Base-by-base conservation (phyloP, 2,888 invertebrate species). In the Erannis defoliaria region DNA sequence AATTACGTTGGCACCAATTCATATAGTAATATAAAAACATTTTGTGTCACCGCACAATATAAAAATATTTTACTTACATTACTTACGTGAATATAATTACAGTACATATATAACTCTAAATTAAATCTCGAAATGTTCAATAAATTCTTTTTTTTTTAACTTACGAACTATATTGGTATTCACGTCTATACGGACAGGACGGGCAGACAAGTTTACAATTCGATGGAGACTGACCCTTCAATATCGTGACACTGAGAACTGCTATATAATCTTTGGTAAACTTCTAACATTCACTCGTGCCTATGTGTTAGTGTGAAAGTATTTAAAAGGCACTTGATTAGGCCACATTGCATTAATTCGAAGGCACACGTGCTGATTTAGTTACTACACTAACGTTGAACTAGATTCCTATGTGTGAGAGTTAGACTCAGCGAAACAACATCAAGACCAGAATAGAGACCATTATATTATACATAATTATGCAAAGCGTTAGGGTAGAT, bases 1-100 rank as follows among this genome's bases (percentile, higher is more conserved):
- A 85, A 88, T 90, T 86, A 91, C 89, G 90, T 93, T 93, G 92
- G 92, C 92, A 93, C 92, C 92, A 81, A 88, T 88, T 89, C 81
- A 87, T 84, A 88, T 85, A 86, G 75, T 85, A 77, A 85, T 86
- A 88, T 84, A 89, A 88, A 88, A 38, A 91, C 90, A 87, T 87
- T 64, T 88, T 89, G 91, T 87, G 89, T 89, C 75, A 73, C 71
- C 78, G 83, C 89, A 90, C 90, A 89, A 88, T 91, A 92, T 89
- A 92, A 92, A 92, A 92, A 92, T 90, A 91, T 89, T 88, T 85
- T 85, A 68, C 89, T 86, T 89, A 90, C 74, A 85, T 82, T 85
- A 88, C 85, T 86, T 85, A 83, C 84, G 88, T 88, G 85, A 87
- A 88, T 87, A 89, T 82, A 86, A 86, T 88, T 86, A 89, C 68